A percentile compares a stretch with the other conserved stretches of the same genome.
phyloP scores from a whole-genome alignment of 1,140 invertebrate species.

The Brachystomella parvula region DNA sequence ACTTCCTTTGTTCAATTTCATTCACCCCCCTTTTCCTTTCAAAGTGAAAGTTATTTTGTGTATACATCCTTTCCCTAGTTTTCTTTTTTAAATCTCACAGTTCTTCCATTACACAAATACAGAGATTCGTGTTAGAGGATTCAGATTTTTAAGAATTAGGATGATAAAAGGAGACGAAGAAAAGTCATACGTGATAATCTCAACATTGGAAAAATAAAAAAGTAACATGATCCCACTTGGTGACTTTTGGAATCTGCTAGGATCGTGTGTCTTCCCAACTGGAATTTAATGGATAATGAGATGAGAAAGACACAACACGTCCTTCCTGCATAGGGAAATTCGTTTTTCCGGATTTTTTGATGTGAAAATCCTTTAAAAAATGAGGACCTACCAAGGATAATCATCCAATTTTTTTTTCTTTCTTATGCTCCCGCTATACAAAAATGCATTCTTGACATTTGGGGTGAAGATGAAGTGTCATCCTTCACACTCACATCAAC shows the following conservation, averaged over 20 bases:
- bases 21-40: not conserved
- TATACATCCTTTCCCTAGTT: too few species aligned
- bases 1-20: not conserved
- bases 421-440: slow-evolving; percentile 13
- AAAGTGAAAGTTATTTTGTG: too few species aligned
- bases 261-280: too few species aligned
- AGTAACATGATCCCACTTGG: too few species aligned
- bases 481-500: not conserved
- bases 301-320: not conserved
- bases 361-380: slow-evolving; percentile 33
- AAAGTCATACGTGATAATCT: too few species aligned
- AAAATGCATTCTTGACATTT: slow-evolving; percentile 24
- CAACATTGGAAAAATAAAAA: too few species aligned
- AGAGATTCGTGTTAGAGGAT: too few species aligned
- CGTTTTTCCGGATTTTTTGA: not conserved
- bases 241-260: too few species aligned
- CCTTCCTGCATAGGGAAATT: not conserved
- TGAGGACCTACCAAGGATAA: slow-evolving; percentile 34
- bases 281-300: not conserved
- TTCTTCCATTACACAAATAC: too few species aligned
- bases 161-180: not conserved
- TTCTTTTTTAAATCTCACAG: too few species aligned
- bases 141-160: too few species aligned
- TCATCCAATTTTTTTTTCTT: slow-evolving; percentile 37
- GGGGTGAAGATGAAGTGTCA: slow-evolving; percentile 31